These are phyloP conservation scores for Agelastica alni DNA, from an alignment of 2,888 invertebrate genomes.

Conservation along the genomic window DNA sequence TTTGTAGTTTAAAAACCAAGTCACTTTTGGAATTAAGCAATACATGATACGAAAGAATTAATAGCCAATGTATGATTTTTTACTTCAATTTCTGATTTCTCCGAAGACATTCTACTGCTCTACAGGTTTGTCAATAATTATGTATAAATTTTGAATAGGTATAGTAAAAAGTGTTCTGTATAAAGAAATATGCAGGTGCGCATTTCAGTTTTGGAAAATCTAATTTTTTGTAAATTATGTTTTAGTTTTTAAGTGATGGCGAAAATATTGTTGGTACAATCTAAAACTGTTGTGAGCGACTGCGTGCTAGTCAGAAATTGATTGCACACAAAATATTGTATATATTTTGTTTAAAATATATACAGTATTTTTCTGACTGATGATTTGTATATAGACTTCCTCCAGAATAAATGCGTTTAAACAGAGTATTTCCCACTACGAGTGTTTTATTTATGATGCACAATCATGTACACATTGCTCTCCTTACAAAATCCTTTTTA, in stretches of 20 bases:
- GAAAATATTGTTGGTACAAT: conserved; percentile 36
- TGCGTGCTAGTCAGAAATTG: conserved; percentile 52
- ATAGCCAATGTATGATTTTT: too few species aligned
- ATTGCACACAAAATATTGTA: conserved; percentile 50
- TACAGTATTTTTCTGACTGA: conserved; percentile 51
- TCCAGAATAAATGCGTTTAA: conserved; percentile 33
- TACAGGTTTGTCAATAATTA: conserved; percentile 49
- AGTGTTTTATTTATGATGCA: conserved; percentile 4
- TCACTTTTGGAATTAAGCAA: too few species aligned
- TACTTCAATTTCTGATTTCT: too few species aligned
- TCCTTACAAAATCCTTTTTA: too few species aligned
- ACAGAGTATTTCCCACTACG: conserved; percentile 24
- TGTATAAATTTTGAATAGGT: conserved; percentile 47
- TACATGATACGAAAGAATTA: too few species aligned
- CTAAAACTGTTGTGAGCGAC: conserved; percentile 53
- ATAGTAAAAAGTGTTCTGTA: conserved; percentile 51
- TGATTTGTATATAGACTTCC: conserved; percentile 41
- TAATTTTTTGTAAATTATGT: conserved; percentile 26
- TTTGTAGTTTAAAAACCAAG: too few species aligned
- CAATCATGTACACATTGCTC: not conserved
- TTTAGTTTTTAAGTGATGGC: conserved; percentile 4
- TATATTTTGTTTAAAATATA: conserved; percentile 52
- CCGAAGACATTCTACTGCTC: conserved; percentile 31
- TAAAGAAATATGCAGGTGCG: conserved; percentile 54
- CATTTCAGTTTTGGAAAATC: conserved; percentile 50